phyloP scores from a whole-genome alignment of 2,888 invertebrate genomes.

The Dolomedes plantarius region DNA sequence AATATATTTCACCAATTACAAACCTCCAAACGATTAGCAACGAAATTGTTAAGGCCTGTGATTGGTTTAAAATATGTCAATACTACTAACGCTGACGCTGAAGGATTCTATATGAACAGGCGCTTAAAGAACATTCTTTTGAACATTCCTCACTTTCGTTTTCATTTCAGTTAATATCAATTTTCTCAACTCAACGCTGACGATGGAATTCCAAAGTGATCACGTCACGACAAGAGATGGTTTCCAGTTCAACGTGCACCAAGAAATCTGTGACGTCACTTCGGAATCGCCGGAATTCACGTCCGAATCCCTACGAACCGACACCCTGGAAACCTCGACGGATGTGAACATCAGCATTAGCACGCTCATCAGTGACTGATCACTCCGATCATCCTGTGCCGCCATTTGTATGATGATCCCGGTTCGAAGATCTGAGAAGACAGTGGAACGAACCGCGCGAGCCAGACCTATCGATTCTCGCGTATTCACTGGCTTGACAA shows the following conservation, averaged over 20 bases:
- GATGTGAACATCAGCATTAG: constrained; percentile 23
- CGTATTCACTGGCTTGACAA: neutral
- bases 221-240: constrained; percentile 70
- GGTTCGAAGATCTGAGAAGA: neutral
- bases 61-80: no score
- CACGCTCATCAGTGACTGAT: constrained; percentile 18
- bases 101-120: no score
- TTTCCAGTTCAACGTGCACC: constrained; percentile 56
- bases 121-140: no score
- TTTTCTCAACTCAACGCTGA: constrained; percentile 52
- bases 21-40: no score
- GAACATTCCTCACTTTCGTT: no score
- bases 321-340: neutral
- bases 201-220: constrained; percentile 63
- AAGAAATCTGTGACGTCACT: constrained; percentile 50
- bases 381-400: neutral
- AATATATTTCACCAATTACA: no score
- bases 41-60: no score
- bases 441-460: neutral
- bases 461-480: neutral
- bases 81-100: no score
- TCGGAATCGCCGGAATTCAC: constrained; percentile 25
- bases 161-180: constrained; percentile 56
- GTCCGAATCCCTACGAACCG: neutral
- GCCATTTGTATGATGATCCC: neutral